Evolutionary conservation across 1,140 invertebrate genomes (phyloP), one percentile per base, ranked within the genome.

Genomic region (Drosophila watanabei): DNA sequence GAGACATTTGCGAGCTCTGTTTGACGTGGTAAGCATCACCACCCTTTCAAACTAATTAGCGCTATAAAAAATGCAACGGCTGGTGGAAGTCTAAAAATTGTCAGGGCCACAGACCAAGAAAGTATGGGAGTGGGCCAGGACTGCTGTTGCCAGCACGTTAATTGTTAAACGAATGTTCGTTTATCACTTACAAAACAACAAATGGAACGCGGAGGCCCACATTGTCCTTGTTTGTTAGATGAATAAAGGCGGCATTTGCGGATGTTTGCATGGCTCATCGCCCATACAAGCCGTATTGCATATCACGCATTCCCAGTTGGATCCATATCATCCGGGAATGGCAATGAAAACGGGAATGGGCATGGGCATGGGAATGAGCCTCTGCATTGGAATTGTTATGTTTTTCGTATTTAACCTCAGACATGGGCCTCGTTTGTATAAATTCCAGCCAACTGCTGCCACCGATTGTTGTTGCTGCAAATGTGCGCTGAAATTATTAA

Each of bases 331-430:
- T 66, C 79, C 75, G 57, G 58, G 39, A 61, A 9, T 18, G 33
- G 18, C 30, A 56, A 32, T 70, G 76, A 33, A 33, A 41, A 32
- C 41, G 54, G 24, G 39, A 16, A 18, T 68, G 35, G 59, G 56
- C 43, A 57, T 58, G 28, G 65, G 49, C 39, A 62, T 56, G 56
- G 52, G 76, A 68, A 80, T 80, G 54, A 39, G 54, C 14, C 37
- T 71, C 45, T 69, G 58, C 65, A 71, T 66, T 65, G 57, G 77
- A 75, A 83, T 83, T 80, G 84, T 84, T 90, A 89, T 88, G 85
- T 90, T 88, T 88, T 88, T 88, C 81, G 81, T 88, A 89, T 85
- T 89, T 88, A 88, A 88, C 85, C 85, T 88, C 85, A 88, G 81
- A 88, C 85, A 88, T 88, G 85, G 85, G 85, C 85, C 84, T 89